Evolutionary conservation across 2,113 vertebrate species (phyloP), one percentile per base, ranked within the genome.

Genomic region (Ancistrus triradiatus): DNA sequence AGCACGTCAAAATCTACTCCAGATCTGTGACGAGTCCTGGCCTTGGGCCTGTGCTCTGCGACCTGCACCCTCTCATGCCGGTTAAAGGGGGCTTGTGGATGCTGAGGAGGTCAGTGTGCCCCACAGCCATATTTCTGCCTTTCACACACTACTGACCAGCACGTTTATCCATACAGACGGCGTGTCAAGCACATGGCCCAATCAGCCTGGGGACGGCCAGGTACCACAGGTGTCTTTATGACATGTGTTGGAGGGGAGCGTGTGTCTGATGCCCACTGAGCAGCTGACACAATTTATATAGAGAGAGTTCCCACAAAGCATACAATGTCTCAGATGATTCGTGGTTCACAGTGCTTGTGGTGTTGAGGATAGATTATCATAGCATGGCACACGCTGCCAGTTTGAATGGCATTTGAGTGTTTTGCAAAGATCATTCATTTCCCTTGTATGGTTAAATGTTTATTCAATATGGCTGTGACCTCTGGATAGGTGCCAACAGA

Each of bases 151-250:
- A 33, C 13, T 78, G 74, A 78, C 75, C 78, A 77, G 46, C 63
- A 78, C 73, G 67, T 76, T 82, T 77, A 80, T 77, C 69, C 72
- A 74, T 72, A 70, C 58, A 15, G 77, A 74, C 73, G 51, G 77
- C 75, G 74, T 81, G 79, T 82, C 77, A 78, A 76, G 76, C 24
- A 22, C 9, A 43, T 47, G 44, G 25, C 43, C 61, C 24, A 25
- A 27, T 61, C 63, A 59, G 11, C 28, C 37, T 17, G 35, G 44
- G 18, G 40, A 24, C 15, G 1, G 37, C 22, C 47, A 59, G 49
- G 42, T 48, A 66, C 31, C 57, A 46, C 42, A 49, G 63, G 50
- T 61, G 33, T 40, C 10, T 61, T 50, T 51, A 66, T 50, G 69
- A 62, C 68, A 70, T 44, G 42, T 19, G 57, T 66, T 35, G 31